These are phyloP conservation scores for Popillia japonica DNA, from an alignment of 1,140 invertebrate species.

Conservation along the genomic window DNA sequence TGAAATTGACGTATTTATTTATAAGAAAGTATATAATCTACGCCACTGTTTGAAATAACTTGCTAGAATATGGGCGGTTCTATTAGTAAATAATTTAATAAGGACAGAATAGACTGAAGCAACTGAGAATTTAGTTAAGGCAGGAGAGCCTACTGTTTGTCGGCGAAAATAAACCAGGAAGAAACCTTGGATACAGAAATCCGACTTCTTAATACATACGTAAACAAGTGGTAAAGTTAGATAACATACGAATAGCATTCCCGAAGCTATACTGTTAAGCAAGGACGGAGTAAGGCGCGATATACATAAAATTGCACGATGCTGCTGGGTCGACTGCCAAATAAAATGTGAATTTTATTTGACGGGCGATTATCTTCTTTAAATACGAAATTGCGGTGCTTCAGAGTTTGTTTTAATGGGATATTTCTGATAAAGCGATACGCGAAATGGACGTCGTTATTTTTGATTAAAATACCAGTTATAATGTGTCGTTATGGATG, in stretches of 20 bases:
- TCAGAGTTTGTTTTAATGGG: neutral
- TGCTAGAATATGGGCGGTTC: too few species aligned
- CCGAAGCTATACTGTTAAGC: neutral
- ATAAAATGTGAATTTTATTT: conserved; percentile 9
- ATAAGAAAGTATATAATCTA: too few species aligned
- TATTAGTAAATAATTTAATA: too few species aligned
- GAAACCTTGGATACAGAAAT: conserved; percentile 10
- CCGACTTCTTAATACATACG: conserved; percentile 3
- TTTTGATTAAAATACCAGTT: neutral
- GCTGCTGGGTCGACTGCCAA: neutral
- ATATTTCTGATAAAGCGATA: neutral
- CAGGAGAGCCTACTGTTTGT: neutral
- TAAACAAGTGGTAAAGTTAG: conserved; percentile 18
- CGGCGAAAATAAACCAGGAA: neutral
- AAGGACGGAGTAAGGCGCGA: neutral
- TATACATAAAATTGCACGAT: neutral
- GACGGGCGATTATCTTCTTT: conserved; percentile 8
- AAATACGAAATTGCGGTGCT: neutral
- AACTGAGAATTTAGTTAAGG: neutral
- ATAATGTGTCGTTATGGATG: too few species aligned
- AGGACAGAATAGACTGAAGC: too few species aligned
- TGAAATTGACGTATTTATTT: too few species aligned
- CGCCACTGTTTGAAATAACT: too few species aligned
- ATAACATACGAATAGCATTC: neutral
- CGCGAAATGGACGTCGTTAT: neutral